Evolutionary conservation across 2,888 invertebrate genomes (phyloP), one percentile per base, ranked within the genome.

Genomic region (Cerastis leucographa): DNA sequence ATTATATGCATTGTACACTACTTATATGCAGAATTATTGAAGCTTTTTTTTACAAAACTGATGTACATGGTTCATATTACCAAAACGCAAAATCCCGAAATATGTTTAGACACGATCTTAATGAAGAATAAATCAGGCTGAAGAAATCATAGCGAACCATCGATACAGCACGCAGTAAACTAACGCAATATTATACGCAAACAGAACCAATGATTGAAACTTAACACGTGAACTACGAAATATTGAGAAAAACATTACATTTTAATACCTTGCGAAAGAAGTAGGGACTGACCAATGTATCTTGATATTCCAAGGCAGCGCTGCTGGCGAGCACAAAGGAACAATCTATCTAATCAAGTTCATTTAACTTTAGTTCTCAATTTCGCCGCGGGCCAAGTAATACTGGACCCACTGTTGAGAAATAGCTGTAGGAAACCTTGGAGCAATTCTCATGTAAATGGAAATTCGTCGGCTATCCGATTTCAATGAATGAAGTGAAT

Each of bases 381-480:
- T 70, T 83, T 56, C 29, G 0, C 78, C 66, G 62, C 46, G 66
- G 78, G 56, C 46, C 61, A 67, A 62, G 61, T 44, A 44, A 4
- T 19, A n/a, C 66, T 80, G 80, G 69, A 35, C 22, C 1, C 0
- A 5, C 40, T 75, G 61, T 56, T 11, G 46, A 71, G 64, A 85
- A 81, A 76, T 78, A 78, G 56, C 56, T 72, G 62, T 68, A 74
- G 25, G 46, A 72, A 86, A 72, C 82, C 87, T 86, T 85, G 87
- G 74, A 65, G 69, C 74, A 66, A 76, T 82, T 87, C 61, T 84
- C 75, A 87, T 84, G 85, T 74, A 87, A 86, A 86, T 86, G 72
- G 72, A 81, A 81, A 76, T 87, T 74, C 72, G 64, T 71, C 65
- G 74, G 69, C 72, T 78, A 79, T 81, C 85, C 79, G 78, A 85